Evolutionary conservation across 1,140 invertebrate genomes (phyloP).

Genomic region (Pseudachorutes palmiensis): DNA sequence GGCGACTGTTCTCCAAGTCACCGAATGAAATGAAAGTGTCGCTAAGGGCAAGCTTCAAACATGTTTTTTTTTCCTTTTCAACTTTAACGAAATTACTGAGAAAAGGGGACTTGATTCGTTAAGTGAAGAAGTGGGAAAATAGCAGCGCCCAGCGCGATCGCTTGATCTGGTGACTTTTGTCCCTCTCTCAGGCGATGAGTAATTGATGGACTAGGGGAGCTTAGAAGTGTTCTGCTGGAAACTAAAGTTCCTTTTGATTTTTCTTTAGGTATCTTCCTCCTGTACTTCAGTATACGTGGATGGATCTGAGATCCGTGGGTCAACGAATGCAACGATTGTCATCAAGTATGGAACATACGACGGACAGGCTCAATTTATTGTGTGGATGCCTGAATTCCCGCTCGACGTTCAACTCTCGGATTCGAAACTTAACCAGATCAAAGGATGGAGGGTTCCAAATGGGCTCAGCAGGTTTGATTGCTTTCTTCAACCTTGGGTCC

Average conservation of each 20-base stretch:
- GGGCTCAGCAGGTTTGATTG: conserved; percentile 45
- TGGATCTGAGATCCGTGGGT: conserved; percentile 88
- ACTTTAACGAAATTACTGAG: neutral
- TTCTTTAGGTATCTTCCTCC: conserved; percentile 76
- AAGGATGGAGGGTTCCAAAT: conserved; percentile 75
- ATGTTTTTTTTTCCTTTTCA: neutral
- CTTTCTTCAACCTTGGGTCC: neutral
- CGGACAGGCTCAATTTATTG: conserved; percentile 75
- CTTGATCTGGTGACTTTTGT: too few relatives aligned
- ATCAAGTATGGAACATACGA: conserved; percentile 89
- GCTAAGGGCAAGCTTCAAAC: neutral
- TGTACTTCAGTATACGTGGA: conserved; percentile 95
- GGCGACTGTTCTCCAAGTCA: too few relatives aligned
- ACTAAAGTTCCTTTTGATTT: neutral
- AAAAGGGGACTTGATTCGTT: neutral
- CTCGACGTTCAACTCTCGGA: conserved; percentile 82
- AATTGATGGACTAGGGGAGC: neutral
- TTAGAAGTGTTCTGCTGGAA: neutral
- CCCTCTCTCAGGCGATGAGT: neutral
- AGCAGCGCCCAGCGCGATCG: neutral
- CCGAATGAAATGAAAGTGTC: too few relatives aligned
- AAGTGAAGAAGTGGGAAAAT: neutral
- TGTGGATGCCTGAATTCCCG: conserved; percentile 95
- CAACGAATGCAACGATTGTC: conserved; percentile 84
- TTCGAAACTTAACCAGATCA: conserved; percentile 80